Conservation (phyloP, 2,888 invertebrate species). For the Drosophila mimetica region DNA sequence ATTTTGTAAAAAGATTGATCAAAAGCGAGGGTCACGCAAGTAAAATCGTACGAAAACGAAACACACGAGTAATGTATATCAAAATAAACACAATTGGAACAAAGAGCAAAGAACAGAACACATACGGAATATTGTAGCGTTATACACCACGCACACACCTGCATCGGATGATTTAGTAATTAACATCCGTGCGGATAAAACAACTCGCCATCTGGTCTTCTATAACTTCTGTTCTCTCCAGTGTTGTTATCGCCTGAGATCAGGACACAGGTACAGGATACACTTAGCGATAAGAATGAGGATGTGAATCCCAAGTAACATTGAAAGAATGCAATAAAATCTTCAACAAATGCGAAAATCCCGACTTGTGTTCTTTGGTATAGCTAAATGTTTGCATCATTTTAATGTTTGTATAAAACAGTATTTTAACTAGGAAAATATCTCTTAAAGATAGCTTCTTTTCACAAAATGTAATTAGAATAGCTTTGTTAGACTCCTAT, state of each 20-base stretch:
- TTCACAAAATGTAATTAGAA: background rate
- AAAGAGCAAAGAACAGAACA: slow-evolving; percentile 18
- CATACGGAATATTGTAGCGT: slow-evolving; percentile 45
- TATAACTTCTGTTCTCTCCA: slow-evolving; percentile 2
- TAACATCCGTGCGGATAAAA: slow-evolving; percentile 2
- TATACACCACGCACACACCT: slow-evolving; percentile 22
- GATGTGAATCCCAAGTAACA: slow-evolving; percentile 27
- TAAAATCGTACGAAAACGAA: slow-evolving; percentile 2
- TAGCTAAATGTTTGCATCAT: too few relatives aligned
- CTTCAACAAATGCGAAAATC: slow-evolving; percentile 17
- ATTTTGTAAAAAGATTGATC: slow-evolving; percentile 36
- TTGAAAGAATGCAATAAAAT: slow-evolving; percentile 36
- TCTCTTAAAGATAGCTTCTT: background rate
- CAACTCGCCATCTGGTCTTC: slow-evolving; percentile 18
- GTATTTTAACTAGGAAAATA: background rate
- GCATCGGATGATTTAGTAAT: slow-evolving; percentile 8
- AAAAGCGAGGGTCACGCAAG: background rate
- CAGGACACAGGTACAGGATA: slow-evolving; percentile 4
- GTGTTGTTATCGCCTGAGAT: slow-evolving; percentile 8
- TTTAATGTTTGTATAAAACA: background rate
- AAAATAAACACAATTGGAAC: slow-evolving; percentile 32
- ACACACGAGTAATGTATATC: slow-evolving; percentile 12
- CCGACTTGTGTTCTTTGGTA: background rate
- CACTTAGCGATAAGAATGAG: slow-evolving; percentile 14
- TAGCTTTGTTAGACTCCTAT: background rate